Base-by-base conservation (phyloP, 2,113 vertebrate species). In the Scomber japonicus region DNA sequence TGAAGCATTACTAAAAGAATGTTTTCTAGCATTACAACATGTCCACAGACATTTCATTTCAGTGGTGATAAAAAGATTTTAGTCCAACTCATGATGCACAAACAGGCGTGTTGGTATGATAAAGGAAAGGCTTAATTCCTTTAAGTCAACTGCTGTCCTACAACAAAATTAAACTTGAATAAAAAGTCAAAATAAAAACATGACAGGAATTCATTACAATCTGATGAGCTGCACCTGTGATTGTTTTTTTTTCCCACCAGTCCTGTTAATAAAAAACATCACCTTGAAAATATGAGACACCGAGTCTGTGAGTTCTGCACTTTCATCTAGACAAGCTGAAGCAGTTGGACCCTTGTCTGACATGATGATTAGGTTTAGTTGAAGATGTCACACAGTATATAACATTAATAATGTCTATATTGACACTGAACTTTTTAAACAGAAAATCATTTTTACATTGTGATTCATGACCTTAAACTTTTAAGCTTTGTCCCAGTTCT, bases 331-430 rank as follows among this genome's bases (percentile, higher is more conserved):
- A 69, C 3, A 5, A 12, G 13, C 17, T 56, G 45, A 60, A 60
- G 68, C 64, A 63, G 60, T 67, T 50, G 78, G 71, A 40, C 51
- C 56, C 79, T 73, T 44, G 19, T 60, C 12, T 12, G 54, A 67
- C n/a, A 50, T 10, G 11, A 65, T 0, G 0, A 31, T 40, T 2
- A 53, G 16, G 40, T 50, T 76, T 10, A 54, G 11, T 10, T 54
- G 10, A 21, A 59, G 46, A 62, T 56, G 30, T 73, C 49, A 69
- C 15, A 27, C 8, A 55, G 53, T 55, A 53, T 8, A 57, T 40
- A 17, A 64, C 13, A 51, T 10, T 64, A 7, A 53, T 16, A 40
- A 30, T 40, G 35, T 40, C 7, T 40, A 27, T 40, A 40, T 40
- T 40, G 35, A 60, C 35, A 62, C 9, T 15, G 16, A 69, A 61